Base-by-base conservation (phyloP, 2,797 vertebrate genomes). In the Echiichthys vipera region DNA sequence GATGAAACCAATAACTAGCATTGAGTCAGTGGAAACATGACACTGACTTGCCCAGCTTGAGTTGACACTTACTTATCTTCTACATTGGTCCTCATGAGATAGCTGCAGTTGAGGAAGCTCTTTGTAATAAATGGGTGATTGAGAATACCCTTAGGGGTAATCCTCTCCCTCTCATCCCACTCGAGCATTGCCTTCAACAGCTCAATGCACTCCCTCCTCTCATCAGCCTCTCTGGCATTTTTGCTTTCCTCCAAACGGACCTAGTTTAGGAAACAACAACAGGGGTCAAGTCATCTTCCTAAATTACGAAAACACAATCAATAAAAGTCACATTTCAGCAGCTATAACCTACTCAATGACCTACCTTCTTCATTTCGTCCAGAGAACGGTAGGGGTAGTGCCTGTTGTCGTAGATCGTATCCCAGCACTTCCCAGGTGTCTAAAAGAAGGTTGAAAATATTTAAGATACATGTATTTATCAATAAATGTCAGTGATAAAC, bases 41-140 rank as follows among this genome's bases (percentile, higher is more conserved):
- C 39, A 15, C 7, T 17, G 10, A 17, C n/a, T n/a, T n/a, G n/a
- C n/a, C n/a, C n/a, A n/a, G n/a, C n/a, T n/a, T n/a, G n/a, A n/a
- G n/a, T n/a, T n/a, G n/a, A 17, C 13, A 13, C 32, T 22, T 24
- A 27, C 45, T 5, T n/a, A n/a, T n/a, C n/a, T n/a, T n/a, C n/a
- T n/a, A n/a, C n/a, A n/a, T n/a, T n/a, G n/a, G 32, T 37, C 5
- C 24, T 64, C 46, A 14, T 36, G 10, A 18, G 29, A 17, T 25
- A 20, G 43, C 34, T 27, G 14, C 29, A 29, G 24, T 25, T 40
- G 32, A 49, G 34, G 25, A n/a, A 56, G 15, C 43, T 29, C n/a
- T 14, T 18, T 5, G 25, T 71, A 8, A 77, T 58, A 32, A 65
- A 77, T 7, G 53, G 61, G 20, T 65, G 72, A 2, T 53, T 54